Percentiles rank a stretch among this genome's conserved stretches.
These are phyloP conservation scores for Heliconius ismenius DNA, from an alignment of 2,888 invertebrate species.

Conservation along the genomic window DNA sequence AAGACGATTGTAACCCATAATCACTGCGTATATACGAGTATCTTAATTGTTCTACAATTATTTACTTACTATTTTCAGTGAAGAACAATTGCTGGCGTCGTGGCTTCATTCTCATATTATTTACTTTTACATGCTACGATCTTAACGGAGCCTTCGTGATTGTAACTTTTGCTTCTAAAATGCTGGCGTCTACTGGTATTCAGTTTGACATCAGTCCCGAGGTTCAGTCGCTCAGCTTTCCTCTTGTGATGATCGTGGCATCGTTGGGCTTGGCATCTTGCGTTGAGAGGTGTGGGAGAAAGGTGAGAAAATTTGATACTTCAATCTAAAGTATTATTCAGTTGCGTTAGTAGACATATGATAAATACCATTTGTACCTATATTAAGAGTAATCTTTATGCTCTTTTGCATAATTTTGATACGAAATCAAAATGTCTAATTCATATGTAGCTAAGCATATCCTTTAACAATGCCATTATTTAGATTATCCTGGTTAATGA, in stretches of 20 bases:
- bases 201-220: constrained; percentile 61
- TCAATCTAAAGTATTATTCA: too few relatives aligned
- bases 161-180: constrained; percentile 59
- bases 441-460: too few relatives aligned
- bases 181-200: constrained; percentile 60
- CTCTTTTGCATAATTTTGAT: too few relatives aligned
- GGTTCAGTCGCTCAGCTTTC: constrained; percentile 62
- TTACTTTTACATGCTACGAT: constrained; percentile 50
- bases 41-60: neutral
- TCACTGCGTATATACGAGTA: too few relatives aligned
- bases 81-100: constrained; percentile 59
- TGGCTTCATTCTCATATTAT: constrained; percentile 52
- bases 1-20: too few relatives aligned
- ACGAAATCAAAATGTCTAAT: too few relatives aligned
- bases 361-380: too few relatives aligned
- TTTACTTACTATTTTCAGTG: constrained; percentile 50
- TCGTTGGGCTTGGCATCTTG: constrained; percentile 59
- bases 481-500: too few relatives aligned
- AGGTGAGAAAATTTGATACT: constrained; percentile 60
- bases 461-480: too few relatives aligned
- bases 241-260: constrained; percentile 63
- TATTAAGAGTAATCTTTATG: too few relatives aligned
- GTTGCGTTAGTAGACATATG: too few relatives aligned
- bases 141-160: constrained; percentile 61
- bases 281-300: constrained; percentile 65